Evolutionary conservation across 2,113 vertebrate species (phyloP).

Genomic region (Phaethon lepturus): DNA sequence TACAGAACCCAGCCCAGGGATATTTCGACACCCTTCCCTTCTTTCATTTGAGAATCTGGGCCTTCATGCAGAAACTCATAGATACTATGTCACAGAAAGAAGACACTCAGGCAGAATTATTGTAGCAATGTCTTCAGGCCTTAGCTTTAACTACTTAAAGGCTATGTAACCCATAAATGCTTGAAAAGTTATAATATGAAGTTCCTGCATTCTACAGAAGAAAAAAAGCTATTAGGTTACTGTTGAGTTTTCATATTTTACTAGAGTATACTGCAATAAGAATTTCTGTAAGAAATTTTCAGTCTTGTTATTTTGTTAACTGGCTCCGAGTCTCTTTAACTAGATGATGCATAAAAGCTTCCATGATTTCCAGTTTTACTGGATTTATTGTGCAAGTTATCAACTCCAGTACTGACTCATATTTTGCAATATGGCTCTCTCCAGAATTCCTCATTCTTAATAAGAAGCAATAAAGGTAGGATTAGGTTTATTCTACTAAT

Average conservation of each 20-base stretch:
- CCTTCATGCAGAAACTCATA: background rate
- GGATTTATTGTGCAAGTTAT: background rate
- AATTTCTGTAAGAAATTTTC: background rate
- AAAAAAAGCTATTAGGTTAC: background rate
- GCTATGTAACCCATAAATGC: background rate
- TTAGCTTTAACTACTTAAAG: background rate
- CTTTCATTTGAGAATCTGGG: background rate
- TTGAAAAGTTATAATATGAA: background rate
- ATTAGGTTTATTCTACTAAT: background rate
- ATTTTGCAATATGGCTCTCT: background rate
- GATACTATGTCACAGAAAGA: background rate
- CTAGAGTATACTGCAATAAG: background rate
- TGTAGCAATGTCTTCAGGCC: background rate
- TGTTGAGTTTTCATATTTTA: background rate
- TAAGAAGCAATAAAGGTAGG: background rate
- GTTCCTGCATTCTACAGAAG: background rate
- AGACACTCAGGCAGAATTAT: background rate
- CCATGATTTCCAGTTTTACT: background rate
- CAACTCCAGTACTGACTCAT: background rate
- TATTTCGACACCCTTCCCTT: background rate
- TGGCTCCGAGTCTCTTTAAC: background rate
- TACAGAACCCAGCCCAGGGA: background rate
- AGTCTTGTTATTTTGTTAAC: background rate
- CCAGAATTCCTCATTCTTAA: background rate
- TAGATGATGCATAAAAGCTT: background rate